Evolutionary conservation across 2,113 vertebrate genomes (phyloP).

Genomic region (Atractosteus spatula): DNA sequence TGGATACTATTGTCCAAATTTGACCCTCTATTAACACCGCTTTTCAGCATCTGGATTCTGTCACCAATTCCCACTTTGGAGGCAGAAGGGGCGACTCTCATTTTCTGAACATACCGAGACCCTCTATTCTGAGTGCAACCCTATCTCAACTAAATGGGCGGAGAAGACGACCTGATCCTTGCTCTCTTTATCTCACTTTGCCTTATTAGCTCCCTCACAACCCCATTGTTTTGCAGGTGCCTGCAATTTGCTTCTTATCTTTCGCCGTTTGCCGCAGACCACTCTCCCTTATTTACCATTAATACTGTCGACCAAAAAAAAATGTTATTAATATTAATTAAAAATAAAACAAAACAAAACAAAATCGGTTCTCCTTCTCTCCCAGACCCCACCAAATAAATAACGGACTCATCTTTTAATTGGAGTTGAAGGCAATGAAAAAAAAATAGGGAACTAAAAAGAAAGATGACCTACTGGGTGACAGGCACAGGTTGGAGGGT

Average conservation of each 20-base stretch:
- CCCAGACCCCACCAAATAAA: slow-evolving; percentile 60
- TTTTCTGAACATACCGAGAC: slow-evolving; percentile 71
- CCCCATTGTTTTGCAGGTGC: slow-evolving; percentile 78
- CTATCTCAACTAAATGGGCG: slow-evolving; percentile 63
- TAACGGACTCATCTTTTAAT: slow-evolving; percentile 73
- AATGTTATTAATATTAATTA: slow-evolving; percentile 78
- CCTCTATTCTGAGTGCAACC: slow-evolving; percentile 60
- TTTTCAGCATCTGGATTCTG: slow-evolving; percentile 88
- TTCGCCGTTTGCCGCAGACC: slow-evolving; percentile 63
- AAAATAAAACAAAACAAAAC: slow-evolving; percentile 63
- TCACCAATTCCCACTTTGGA: slow-evolving; percentile 71
- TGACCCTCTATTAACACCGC: slow-evolving; percentile 92
- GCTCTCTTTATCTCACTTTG: slow-evolving; percentile 52
- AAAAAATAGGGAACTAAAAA: slow-evolving; percentile 36
- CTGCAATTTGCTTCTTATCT: slow-evolving; percentile 81
- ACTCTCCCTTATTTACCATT: slow-evolving; percentile 48
- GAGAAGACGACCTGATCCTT: slow-evolving; percentile 59
- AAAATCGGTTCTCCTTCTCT: slow-evolving; percentile 31
- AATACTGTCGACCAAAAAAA: slow-evolving; percentile 68
- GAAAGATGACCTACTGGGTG: slow-evolving; percentile 83
- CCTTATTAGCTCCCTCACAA: slow-evolving; percentile 65
- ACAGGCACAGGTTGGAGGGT: slow-evolving; percentile 88
- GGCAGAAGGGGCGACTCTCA: slow-evolving; percentile 75
- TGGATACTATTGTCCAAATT: slow-evolving; percentile 84
- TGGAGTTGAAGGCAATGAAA: slow-evolving; percentile 67